Conservation (phyloP, 2,113 vertebrate genomes). For the Corynorhinus townsendii region DNA sequence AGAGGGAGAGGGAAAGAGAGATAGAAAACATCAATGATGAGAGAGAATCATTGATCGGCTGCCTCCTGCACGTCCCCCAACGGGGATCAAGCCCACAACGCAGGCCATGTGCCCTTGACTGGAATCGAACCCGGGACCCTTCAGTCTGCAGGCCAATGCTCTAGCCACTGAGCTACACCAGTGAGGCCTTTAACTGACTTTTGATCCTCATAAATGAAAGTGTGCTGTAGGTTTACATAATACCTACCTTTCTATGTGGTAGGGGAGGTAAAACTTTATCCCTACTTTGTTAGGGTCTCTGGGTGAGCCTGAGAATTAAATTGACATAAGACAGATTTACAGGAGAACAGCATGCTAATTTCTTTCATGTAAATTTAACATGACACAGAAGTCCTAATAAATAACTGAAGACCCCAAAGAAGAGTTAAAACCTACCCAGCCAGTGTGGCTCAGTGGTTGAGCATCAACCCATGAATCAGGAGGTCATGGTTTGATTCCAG, state of each 20-base stretch:
- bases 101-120: too few relatives aligned
- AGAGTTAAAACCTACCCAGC: neutral
- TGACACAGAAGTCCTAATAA: neutral
- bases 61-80: too few relatives aligned
- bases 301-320: neutral
- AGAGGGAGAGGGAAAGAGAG: too few relatives aligned
- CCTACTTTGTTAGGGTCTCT: neutral
- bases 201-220: neutral
- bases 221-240: neutral
- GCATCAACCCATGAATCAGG: too few relatives aligned
- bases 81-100: too few relatives aligned
- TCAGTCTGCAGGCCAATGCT: too few relatives aligned
- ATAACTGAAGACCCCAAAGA: neutral
- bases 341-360: neutral
- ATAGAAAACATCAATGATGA: too few relatives aligned
- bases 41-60: too few relatives aligned
- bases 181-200: neutral
- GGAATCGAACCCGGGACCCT: too few relatives aligned
- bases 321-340: neutral
- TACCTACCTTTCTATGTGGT: neutral
- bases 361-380: neutral
- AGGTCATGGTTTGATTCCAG: too few relatives aligned
- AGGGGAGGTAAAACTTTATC: neutral
- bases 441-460: too few relatives aligned
- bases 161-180: too few relatives aligned